These are phyloP conservation scores for Vanessa atalanta DNA, from an alignment of 1,140 invertebrate genomes.

Conservation along the genomic window DNA sequence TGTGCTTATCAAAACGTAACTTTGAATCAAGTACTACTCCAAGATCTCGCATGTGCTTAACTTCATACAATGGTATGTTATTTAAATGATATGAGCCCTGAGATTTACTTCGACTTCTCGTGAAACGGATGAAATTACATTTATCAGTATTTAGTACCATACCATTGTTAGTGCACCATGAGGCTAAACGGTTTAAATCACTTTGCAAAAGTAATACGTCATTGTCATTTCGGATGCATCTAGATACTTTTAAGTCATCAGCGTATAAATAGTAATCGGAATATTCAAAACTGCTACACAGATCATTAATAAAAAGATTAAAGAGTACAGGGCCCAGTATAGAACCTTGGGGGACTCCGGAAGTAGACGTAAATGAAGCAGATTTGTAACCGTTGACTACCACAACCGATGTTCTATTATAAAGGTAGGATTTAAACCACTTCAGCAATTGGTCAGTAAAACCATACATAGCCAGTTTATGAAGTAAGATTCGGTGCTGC, in stretches of 20 bases:
- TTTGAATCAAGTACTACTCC: not conserved
- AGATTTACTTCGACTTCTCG: too few relatives aligned
- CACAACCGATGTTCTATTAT: not conserved
- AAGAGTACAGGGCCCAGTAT: not conserved
- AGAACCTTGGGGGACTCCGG: not conserved
- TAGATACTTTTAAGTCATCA: slow-evolving; percentile 7
- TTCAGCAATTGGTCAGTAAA: slow-evolving; percentile 24
- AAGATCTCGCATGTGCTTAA: not conserved
- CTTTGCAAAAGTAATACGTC: not conserved
- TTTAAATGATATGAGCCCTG: too few relatives aligned
- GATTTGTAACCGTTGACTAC: not conserved
- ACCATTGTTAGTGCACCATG: slow-evolving; percentile 1
- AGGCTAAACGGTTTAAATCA: not conserved
- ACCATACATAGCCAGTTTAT: slow-evolving; percentile 33
- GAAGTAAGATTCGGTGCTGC: slow-evolving; percentile 27
- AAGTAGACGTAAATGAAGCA: not conserved
- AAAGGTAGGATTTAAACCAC: slow-evolving; percentile 41
- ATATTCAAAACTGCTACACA: slow-evolving; percentile 1
- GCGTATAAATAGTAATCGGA: slow-evolving; percentile 1
- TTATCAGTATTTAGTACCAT: too few relatives aligned
- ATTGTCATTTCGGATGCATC: not conserved
- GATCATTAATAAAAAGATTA: not conserved
- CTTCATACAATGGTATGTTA: too few relatives aligned
- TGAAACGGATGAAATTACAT: too few relatives aligned
- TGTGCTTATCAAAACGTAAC: slow-evolving; percentile 2